A percentile compares a stretch with the other conserved stretches of the same genome.
phyloP scores from a whole-genome alignment of 2,888 invertebrate species.

The Trachelus iudaicus region DNA sequence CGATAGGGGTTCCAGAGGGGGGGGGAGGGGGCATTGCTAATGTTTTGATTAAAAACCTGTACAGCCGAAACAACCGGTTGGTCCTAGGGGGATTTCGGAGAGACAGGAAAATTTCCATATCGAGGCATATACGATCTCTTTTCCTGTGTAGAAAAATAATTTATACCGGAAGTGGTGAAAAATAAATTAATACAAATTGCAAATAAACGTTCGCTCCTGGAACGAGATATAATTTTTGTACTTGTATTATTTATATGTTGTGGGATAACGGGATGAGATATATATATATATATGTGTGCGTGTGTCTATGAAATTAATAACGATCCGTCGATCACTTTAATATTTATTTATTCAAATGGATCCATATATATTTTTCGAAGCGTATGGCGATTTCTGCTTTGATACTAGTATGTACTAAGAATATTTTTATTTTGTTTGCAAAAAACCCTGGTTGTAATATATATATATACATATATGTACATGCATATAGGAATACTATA shows the following conservation, averaged over 20 bases:
- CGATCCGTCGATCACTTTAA: background rate
- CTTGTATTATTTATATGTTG: background rate
- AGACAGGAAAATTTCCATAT: background rate
- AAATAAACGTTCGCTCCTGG: background rate
- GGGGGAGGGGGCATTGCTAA: background rate
- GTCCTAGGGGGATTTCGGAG: background rate
- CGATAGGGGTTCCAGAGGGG: background rate
- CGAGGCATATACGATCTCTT: background rate
- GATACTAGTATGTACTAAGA: background rate
- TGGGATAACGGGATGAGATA: background rate
- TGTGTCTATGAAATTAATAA: background rate
- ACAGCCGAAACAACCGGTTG: background rate
- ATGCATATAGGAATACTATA: too few relatives aligned
- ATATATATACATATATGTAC: too few relatives aligned
- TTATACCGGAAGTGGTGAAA: background rate
- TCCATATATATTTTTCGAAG: background rate
- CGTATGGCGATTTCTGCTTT: too few relatives aligned
- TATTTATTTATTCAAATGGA: background rate
- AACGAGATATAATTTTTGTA: background rate
- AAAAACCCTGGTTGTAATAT: background rate
- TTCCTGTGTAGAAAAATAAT: background rate
- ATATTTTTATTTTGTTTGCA: background rate
- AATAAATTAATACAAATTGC: background rate
- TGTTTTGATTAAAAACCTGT: slow-evolving; percentile 2
- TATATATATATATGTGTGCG: background rate